Evolutionary conservation across 37 sponge, comb jelly and placozoan genomes (phyloP).

Genomic region (Hormiphora californensis): DNA sequence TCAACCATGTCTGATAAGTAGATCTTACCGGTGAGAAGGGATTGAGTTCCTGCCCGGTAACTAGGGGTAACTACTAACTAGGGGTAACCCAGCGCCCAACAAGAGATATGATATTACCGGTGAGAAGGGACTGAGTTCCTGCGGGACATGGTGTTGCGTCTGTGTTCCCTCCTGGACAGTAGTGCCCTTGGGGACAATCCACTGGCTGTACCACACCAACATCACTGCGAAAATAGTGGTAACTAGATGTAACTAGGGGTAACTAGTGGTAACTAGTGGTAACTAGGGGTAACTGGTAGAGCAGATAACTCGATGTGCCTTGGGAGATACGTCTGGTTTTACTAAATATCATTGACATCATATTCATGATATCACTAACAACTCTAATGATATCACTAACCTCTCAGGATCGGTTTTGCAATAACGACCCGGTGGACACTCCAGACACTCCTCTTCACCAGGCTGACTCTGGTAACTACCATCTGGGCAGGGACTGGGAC

Average conservation of each 20-base stretch:
- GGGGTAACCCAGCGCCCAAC: background rate
- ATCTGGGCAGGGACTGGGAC: background rate
- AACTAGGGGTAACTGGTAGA: too few species aligned
- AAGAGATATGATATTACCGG: conserved; percentile 2
- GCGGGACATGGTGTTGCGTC: conserved; percentile 29
- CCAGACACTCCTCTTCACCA: conserved; percentile 6
- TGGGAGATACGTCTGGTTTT: too few species aligned
- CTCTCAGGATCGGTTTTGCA: conserved; percentile 31
- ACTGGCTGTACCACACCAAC: conserved; percentile 37
- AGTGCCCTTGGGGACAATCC: conserved; percentile 57
- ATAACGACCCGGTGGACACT: conserved; percentile 44
- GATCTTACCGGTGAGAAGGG: too few species aligned
- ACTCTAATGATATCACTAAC: too few species aligned
- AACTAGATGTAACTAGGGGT: too few species aligned
- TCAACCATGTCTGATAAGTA: too few species aligned
- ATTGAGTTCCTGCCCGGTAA: too few species aligned
- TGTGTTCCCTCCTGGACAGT: conserved; percentile 28
- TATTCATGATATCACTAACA: too few species aligned
- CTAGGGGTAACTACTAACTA: too few species aligned
- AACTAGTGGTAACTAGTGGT: too few species aligned
- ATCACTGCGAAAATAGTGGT: background rate
- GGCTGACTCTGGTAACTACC: conserved; percentile 25
- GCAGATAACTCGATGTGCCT: too few species aligned
- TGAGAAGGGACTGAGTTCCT: conserved; percentile 18
- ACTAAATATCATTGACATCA: too few species aligned